These are phyloP conservation scores for Motacilla alba DNA, from an alignment of 2,113 vertebrate species.

Conservation along the genomic window DNA sequence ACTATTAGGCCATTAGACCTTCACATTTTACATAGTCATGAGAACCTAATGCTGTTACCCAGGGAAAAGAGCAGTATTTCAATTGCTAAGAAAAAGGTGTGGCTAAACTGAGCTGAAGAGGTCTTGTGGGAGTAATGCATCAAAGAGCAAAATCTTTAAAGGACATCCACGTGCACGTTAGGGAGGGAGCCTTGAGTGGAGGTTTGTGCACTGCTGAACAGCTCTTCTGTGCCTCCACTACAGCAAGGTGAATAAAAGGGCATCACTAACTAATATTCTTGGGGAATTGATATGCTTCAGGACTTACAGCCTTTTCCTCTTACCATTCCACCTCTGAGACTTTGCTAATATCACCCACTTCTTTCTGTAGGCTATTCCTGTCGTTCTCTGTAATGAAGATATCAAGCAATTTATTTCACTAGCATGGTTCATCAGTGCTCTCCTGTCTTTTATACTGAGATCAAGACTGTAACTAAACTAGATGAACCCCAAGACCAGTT, in stretches of 20 bases:
- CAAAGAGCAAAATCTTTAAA: background rate
- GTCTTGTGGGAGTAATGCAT: background rate
- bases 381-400: background rate
- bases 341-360: background rate
- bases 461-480: background rate
- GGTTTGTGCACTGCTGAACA: background rate
- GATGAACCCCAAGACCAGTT: background rate
- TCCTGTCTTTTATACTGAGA: background rate
- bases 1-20: background rate
- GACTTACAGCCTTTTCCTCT: background rate
- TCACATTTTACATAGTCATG: background rate
- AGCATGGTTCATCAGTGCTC: background rate
- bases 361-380: background rate
- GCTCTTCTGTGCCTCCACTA: background rate
- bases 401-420: background rate
- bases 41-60: background rate
- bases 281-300: background rate
- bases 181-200: background rate
- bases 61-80: background rate
- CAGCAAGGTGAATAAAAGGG: background rate
- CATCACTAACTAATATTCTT: background rate
- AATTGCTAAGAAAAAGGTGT: background rate
- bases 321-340: background rate
- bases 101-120: background rate
- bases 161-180: accelerated